phyloP scores from a whole-genome alignment of 2,797 vertebrate genomes.

The Characodon lateralis region DNA sequence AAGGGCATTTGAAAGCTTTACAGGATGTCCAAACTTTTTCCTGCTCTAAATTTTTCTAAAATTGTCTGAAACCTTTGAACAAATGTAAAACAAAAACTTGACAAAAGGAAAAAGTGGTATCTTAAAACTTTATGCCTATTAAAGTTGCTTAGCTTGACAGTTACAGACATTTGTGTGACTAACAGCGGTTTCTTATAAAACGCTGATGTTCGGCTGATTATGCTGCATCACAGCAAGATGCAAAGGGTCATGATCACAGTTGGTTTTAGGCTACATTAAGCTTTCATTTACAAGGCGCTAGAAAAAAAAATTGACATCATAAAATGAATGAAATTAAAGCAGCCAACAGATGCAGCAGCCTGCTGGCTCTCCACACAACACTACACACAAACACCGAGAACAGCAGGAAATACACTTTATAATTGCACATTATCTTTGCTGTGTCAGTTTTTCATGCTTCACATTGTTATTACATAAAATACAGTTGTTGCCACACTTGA shows the following conservation, averaged over 20 bases:
- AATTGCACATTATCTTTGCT: constrained; percentile 52
- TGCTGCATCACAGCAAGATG: constrained; percentile 13
- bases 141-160: background rate
- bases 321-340: constrained; percentile 48
- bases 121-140: background rate
- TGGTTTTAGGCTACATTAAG: constrained; percentile 52
- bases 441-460: constrained; percentile 50
- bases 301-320: constrained; percentile 41
- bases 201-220: constrained; percentile 7
- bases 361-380: constrained; percentile 31
- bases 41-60: background rate
- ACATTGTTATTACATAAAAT: constrained; percentile 54
- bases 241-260: constrained; percentile 32
- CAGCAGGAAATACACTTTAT: constrained; percentile 43
- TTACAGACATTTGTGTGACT: background rate
- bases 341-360: constrained; percentile 39
- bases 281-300: constrained; percentile 49
- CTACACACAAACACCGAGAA: constrained; percentile 40
- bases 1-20: no score
- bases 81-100: background rate
- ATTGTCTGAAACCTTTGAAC: background rate
- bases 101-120: constrained; percentile 2
- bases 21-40: no score
- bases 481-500: constrained; percentile 5
- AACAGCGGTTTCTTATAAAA: constrained; percentile 4